These are phyloP conservation scores for Pantherophis guttatus DNA, from an alignment of 2,113 vertebrate genomes.

Conservation along the genomic window DNA sequence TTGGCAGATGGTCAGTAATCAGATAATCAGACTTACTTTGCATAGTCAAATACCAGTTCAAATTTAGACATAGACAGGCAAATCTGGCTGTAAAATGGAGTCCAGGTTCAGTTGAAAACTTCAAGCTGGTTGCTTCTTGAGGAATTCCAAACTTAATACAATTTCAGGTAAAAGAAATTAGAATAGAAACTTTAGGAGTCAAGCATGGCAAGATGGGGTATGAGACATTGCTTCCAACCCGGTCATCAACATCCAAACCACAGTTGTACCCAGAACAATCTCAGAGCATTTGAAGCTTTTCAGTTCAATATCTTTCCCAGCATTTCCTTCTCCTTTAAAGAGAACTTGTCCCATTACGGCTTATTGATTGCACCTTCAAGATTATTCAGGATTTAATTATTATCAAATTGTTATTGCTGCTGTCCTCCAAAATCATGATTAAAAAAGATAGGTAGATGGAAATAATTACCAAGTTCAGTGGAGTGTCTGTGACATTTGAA, in stretches of 20 bases:
- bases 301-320: background rate
- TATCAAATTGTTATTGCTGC: background rate
- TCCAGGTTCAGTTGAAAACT: background rate
- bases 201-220: background rate
- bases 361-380: background rate
- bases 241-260: background rate
- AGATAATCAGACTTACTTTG: background rate
- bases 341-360: background rate
- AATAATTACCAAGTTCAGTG: background rate
- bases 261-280: background rate
- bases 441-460: background rate
- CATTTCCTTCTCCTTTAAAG: background rate
- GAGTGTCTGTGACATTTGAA: background rate
- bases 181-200: background rate
- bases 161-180: background rate
- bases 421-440: background rate
- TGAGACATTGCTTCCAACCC: background rate
- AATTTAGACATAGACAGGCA: background rate
- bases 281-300: background rate
- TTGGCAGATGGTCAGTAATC: background rate
- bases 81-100: background rate
- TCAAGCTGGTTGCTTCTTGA: background rate
- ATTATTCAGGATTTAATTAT: constrained; percentile 11
- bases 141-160: background rate
- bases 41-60: background rate